Evolutionary conservation across 2,888 invertebrate species (phyloP), one percentile per base, ranked within the genome.

Genomic region (Abrostola triplasia): DNA sequence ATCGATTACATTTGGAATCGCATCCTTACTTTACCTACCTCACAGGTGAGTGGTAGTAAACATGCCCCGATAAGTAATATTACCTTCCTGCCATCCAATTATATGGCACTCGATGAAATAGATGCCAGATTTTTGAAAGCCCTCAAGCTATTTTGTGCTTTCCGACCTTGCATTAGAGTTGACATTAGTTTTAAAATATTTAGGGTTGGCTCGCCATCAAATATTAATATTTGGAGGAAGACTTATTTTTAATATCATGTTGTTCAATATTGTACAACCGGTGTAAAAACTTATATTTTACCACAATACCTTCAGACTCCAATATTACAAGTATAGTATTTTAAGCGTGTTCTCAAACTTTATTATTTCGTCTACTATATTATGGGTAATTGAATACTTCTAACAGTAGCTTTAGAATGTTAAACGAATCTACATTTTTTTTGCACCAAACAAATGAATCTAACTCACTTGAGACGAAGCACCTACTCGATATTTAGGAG

Each of bases 1-100:
- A 76, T 80, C 72, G 74, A 79, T 70, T 79, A 63, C 42, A 12
- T 60, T 71, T 70, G 64, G 56, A 70, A 60, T 36, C 35, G 11
- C 61, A 58, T 71, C 73, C 66, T 67, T 80, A 81, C 70, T 68
- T 80, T 75, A 73, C 73, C 80, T 75, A 73, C 73, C 77, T 67
- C 73, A 79, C 84, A 89, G 88, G 87, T 89, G 86, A 87, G 82
- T 85, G 86, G 76, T 86, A 83, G 86, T 87, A 87, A 88, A 89
- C 85, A 88, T 84, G 81, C 77, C 81, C 69, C 83, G 85, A 85
- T 88, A 89, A 87, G 85, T 86, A 86, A 85, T 87, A 87, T 85
- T 86, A 82, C 83, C 84, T 82, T 81, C 68, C 82, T 82, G 73
- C 75, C 72, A 76, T 79, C 70, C 73, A 79, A 81, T 72, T 71